phyloP scores from a whole-genome alignment of 2,797 vertebrate genomes.

The Pipistrellus nathusii region DNA sequence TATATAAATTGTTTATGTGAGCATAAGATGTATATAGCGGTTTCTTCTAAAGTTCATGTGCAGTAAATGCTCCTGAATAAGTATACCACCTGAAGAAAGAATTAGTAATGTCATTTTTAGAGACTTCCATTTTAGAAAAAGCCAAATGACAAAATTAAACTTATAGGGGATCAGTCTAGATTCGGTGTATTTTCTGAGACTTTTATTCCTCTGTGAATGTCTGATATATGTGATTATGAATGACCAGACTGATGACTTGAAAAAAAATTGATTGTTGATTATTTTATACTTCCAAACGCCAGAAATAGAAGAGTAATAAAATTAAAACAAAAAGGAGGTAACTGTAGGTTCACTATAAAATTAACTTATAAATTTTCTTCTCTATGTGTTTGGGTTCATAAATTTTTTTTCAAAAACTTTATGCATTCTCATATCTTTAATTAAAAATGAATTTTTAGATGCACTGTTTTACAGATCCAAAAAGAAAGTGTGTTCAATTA shows the following conservation, averaged over 20 bases:
- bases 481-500: background rate
- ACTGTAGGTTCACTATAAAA: background rate
- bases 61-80: background rate
- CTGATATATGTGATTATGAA: background rate
- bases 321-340: background rate
- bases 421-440: background rate
- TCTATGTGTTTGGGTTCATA: background rate
- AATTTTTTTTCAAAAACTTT: slow-evolving; percentile 26
- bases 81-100: background rate
- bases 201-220: background rate
- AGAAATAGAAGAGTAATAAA: slow-evolving; percentile 5
- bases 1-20: no score
- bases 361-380: slow-evolving; percentile 12
- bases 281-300: background rate
- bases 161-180: background rate
- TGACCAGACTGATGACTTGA: background rate
- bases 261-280: background rate
- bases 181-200: background rate
- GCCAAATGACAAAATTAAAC: background rate
- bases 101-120: background rate
- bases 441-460: background rate
- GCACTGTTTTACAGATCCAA: background rate
- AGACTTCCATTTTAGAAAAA: slow-evolving; percentile 17
- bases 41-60: slow-evolving; percentile 46
- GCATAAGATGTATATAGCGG: no score